phyloP scores from a whole-genome alignment of 2,113 vertebrate species.

The Salvelinus fontinalis region DNA sequence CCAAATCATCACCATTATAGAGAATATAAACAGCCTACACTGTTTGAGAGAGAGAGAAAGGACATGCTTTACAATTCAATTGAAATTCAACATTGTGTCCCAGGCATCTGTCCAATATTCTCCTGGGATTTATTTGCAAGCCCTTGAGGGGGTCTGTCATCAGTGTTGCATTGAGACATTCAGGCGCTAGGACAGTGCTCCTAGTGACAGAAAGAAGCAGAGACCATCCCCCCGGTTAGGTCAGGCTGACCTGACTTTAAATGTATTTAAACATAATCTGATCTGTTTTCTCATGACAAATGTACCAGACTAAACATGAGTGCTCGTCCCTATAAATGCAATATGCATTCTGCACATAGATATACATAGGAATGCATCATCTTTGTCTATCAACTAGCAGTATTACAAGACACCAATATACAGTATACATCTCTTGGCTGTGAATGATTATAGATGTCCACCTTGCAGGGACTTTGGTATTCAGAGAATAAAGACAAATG shows the following conservation, averaged over 20 bases:
- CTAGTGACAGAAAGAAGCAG: conserved; percentile 3
- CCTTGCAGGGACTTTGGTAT: not conserved
- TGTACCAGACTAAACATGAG: not conserved
- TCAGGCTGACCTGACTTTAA: not conserved
- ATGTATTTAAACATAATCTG: conserved; percentile 1
- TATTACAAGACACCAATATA: not conserved
- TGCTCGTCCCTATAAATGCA: not conserved
- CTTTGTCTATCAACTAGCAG: not conserved
- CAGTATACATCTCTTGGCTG: not conserved
- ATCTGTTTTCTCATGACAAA: not conserved
- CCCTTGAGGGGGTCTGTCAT: conserved; percentile 37
- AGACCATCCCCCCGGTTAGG: not conserved
- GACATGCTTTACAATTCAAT: conserved; percentile 29
- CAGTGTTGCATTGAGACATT: conserved; percentile 12
- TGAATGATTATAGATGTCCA: not conserved
- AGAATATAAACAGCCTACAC: not conserved
- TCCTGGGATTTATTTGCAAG: conserved; percentile 36
- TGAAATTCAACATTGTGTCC: conserved; percentile 32
- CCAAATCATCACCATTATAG: conserved; percentile 12
- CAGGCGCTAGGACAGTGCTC: conserved; percentile 24
- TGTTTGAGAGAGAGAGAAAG: not conserved
- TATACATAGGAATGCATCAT: not conserved
- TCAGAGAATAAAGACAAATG: not conserved
- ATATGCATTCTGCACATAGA: not conserved
- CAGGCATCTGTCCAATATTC: conserved; percentile 14